Base-by-base conservation (phyloP, 2,888 invertebrate species). In the Andrena praecox region DNA sequence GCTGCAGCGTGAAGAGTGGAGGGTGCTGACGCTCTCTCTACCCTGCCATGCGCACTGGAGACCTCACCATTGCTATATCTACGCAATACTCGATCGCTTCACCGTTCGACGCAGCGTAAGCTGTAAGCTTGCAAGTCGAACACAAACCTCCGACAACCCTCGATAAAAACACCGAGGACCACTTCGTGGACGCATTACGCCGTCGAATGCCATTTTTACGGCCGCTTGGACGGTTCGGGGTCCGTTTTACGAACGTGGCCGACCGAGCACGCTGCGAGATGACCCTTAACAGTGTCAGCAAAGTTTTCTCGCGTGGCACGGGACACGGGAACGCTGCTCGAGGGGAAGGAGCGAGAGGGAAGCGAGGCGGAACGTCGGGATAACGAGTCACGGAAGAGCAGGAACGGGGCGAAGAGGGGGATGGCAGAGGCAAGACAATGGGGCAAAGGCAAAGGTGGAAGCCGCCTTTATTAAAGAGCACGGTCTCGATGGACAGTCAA, bases 381-480 rank as follows among this genome's bases (percentile, higher is more conserved):
- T 85, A 87, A 88, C 88, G 87, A 88, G 87, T 84, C 77, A 72
- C 80, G 77, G 66, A 66, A 76, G 52, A 59, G 33, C 50, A 71
- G 69, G 85, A 79, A 33, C 2, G 48, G 54, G 85, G 67, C 71
- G 77, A 52, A 69, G 59, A 16, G 20, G 24, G 66, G 12, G 56
- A 63, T 54, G 42, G 42, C 29, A n/a, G 66, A 52, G 42, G 64
- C 54, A 82, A 86, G 81, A 86, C 85, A 86, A 90, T 86, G 88
- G 76, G 48, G 74, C 79, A 80, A 64, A 66, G 77, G 82, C 70
- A 87, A 86, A 86, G 83, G 79, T 82, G 80, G 82, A 86, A 84
- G 88, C 91, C 91, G 91, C 90, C 90, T 90, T 91, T 91, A 91
- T 91, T 91, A 91, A 90, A 91, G 91, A 90, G 87, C 85, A 85